Percentiles rank a stretch among this genome's conserved stretches.
Conservation (phyloP, 1,140 invertebrate species). For the Drosophila subobscura region DNA sequence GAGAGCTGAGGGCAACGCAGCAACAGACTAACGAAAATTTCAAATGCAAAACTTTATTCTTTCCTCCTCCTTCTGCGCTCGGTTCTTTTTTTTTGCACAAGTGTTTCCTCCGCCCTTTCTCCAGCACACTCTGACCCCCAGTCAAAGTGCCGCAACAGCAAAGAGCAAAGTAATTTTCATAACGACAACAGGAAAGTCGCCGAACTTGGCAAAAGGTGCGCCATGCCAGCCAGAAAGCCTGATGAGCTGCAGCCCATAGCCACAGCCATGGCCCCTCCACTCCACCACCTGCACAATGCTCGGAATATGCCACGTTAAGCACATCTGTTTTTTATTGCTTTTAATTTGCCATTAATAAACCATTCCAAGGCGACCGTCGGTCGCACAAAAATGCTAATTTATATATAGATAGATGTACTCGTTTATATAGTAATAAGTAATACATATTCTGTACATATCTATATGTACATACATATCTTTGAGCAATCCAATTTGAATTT, state of each 20-base stretch:
- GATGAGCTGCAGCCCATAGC: conserved; percentile 56
- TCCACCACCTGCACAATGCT: conserved; percentile 12
- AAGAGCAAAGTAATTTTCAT: conserved; percentile 81
- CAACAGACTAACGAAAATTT: conserved; percentile 67
- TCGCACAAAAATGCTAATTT: conserved; percentile 74
- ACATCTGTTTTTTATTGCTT: conserved; percentile 84
- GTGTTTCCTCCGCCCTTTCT: background rate
- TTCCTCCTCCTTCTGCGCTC: conserved; percentile 9
- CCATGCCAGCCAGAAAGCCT: conserved; percentile 28
- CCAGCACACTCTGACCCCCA: conserved; percentile 10
- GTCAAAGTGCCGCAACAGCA: conserved; percentile 48
- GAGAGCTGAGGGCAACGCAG: conserved; percentile 45
- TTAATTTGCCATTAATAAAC: conserved; percentile 84
- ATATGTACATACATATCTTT: conserved; percentile 26
- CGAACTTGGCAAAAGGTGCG: conserved; percentile 75
- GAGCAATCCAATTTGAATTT: conserved; percentile 53
- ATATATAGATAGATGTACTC: conserved; percentile 61
- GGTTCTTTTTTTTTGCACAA: no score
- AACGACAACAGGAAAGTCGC: conserved; percentile 72
- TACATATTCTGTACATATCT: conserved; percentile 9
- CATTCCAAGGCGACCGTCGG: conserved; percentile 70
- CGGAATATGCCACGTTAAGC: conserved; percentile 82
- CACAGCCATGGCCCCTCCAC: conserved; percentile 2
- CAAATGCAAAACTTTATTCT: conserved; percentile 81
- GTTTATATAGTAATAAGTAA: conserved; percentile 53